Evolutionary conservation across 2,888 invertebrate species (phyloP).

Genomic region (Aethes cnicana): DNA sequence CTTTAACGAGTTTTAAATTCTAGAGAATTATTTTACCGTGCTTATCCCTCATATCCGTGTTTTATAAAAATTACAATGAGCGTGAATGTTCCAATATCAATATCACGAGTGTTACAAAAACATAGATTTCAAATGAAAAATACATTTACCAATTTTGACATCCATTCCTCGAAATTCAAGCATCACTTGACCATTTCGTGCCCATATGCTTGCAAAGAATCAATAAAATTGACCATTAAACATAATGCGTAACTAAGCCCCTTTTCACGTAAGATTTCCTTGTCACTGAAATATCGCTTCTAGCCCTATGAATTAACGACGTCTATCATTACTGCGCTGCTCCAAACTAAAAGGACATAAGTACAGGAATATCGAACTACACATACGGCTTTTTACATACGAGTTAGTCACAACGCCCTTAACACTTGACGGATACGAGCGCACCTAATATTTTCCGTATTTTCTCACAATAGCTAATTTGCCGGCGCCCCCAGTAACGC

Average conservation of each 20-base stretch:
- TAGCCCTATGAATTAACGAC: neutral
- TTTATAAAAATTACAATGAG: too few species aligned
- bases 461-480: slow-evolving; percentile 51
- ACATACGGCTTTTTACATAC: neutral
- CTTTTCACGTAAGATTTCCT: neutral
- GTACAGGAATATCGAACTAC: neutral
- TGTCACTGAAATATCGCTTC: neutral
- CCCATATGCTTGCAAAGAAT: slow-evolving; percentile 4
- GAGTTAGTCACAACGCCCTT: neutral
- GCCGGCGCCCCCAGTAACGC: slow-evolving; percentile 34
- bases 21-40: too few species aligned
- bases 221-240: slow-evolving; percentile 20
- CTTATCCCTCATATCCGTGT: too few species aligned
- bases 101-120: too few species aligned
- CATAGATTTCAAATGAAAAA: too few species aligned
- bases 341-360: neutral
- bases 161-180: too few species aligned
- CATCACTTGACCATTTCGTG: too few species aligned
- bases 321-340: neutral
- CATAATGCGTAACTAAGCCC: slow-evolving; percentile 9
- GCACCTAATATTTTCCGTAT: slow-evolving; percentile 39
- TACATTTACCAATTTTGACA: too few species aligned
- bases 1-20: too few species aligned
- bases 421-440: neutral
- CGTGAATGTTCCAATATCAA: too few species aligned